Evolutionary conservation across 2,797 vertebrate genomes (phyloP).

Genomic region (Ispidina picta): DNA sequence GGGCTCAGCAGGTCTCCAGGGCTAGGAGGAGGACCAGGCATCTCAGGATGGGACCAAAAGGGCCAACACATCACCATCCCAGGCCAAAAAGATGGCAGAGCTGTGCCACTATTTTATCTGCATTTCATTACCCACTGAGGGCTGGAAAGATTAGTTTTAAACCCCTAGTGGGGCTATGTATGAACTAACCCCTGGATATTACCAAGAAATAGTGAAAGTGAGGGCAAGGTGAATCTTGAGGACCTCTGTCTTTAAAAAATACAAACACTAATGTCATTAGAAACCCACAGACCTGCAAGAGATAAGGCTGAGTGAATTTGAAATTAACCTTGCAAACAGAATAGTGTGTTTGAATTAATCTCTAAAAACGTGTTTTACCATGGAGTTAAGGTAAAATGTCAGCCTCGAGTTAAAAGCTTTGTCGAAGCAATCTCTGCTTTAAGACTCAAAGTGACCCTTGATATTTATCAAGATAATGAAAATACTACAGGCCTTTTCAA

Average conservation of each 20-base stretch:
- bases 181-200: background rate
- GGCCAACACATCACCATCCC: background rate
- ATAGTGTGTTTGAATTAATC: constrained; percentile 37
- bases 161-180: background rate
- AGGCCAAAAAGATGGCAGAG: background rate
- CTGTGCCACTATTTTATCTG: background rate
- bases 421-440: constrained; percentile 61
- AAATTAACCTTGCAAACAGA: constrained; percentile 63
- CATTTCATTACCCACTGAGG: background rate
- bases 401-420: constrained; percentile 60
- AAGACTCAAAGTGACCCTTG: constrained; percentile 66
- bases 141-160: background rate
- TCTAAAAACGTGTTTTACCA: constrained; percentile 36
- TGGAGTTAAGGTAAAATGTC: constrained; percentile 54
- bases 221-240: constrained; percentile 33
- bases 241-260: constrained; percentile 19
- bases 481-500: constrained; percentile 44
- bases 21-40: background rate
- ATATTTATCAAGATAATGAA: constrained; percentile 67
- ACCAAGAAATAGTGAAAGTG: background rate
- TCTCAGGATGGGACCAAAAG: background rate
- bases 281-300: background rate
- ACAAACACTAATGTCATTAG: background rate
- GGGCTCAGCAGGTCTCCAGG: background rate
- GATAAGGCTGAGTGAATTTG: constrained; percentile 19